phyloP scores from a whole-genome alignment of 2,888 invertebrate species.

The Melikaiella ostensackeni region DNA sequence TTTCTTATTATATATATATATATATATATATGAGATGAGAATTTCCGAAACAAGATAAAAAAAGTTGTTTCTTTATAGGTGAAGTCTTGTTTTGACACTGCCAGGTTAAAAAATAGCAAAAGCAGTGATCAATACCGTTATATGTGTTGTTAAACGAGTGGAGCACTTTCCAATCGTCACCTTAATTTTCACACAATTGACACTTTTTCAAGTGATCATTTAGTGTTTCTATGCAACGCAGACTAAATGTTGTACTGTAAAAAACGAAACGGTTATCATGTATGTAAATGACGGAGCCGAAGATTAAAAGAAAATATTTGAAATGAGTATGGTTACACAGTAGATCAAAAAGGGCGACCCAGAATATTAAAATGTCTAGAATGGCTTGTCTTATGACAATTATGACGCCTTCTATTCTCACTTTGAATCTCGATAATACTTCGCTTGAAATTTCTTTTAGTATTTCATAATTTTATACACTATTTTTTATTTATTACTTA shows the following conservation, averaged over 20 bases:
- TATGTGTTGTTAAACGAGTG: slow-evolving; percentile 45
- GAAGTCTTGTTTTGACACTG: neutral
- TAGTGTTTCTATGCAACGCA: slow-evolving; percentile 28
- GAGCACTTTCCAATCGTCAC: slow-evolving; percentile 55
- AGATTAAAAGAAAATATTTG: neutral
- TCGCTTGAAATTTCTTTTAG: too few relatives aligned
- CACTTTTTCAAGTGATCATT: slow-evolving; percentile 44
- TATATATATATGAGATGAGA: too few relatives aligned
- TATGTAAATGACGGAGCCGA: neutral
- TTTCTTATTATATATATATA: too few relatives aligned
- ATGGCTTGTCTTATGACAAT: too few relatives aligned
- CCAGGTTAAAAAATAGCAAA: slow-evolving; percentile 27
- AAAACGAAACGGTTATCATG: neutral
- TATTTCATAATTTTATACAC: too few relatives aligned
- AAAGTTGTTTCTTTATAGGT: too few relatives aligned
- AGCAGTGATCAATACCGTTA: slow-evolving; percentile 52
- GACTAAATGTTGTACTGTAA: neutral
- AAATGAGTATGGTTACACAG: too few relatives aligned
- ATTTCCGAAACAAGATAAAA: neutral
- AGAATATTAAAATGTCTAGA: too few relatives aligned
- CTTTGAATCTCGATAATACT: too few relatives aligned
- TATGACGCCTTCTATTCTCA: too few relatives aligned
- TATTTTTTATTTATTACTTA: too few relatives aligned
- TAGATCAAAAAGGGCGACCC: too few relatives aligned
- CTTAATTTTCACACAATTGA: slow-evolving; percentile 49